Conservation (phyloP, 2,888 invertebrate genomes). For the Corbicula japonica region DNA sequence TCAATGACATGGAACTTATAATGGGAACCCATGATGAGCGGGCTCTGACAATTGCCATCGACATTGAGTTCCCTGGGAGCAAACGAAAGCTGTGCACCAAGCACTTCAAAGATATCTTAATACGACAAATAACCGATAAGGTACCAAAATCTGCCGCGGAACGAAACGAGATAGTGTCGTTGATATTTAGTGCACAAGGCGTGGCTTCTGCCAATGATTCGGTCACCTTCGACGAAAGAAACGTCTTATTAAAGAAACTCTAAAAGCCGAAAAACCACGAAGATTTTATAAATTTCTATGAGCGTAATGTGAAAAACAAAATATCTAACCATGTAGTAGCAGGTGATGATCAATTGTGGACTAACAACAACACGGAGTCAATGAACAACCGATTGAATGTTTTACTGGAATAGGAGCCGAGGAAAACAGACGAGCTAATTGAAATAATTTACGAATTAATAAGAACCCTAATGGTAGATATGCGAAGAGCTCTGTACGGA, state of each 20-base stretch:
- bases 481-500: conserved; percentile 49
- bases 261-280: background rate
- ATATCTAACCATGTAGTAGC: conserved; percentile 13
- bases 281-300: conserved; percentile 21
- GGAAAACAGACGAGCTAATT: conserved; percentile 39
- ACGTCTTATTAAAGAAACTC: background rate
- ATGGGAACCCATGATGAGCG: too few relatives aligned
- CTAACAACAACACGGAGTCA: conserved; percentile 62
- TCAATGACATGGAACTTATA: too few relatives aligned
- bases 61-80: too few relatives aligned
- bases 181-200: too few relatives aligned
- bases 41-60: too few relatives aligned
- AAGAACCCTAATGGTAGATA: conserved; percentile 37
- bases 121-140: too few relatives aligned
- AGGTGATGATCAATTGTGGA: conserved; percentile 40
- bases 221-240: background rate
- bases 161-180: too few relatives aligned
- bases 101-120: too few relatives aligned
- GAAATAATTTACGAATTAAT: conserved; percentile 32
- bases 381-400: conserved; percentile 60
- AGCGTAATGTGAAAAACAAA: conserved; percentile 23
- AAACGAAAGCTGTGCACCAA: too few relatives aligned
- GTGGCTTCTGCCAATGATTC: background rate
- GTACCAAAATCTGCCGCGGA: too few relatives aligned
- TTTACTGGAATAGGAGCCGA: conserved; percentile 42